These are phyloP conservation scores for Hedychridium roseum DNA, from an alignment of 2,888 invertebrate species.

Conservation along the genomic window DNA sequence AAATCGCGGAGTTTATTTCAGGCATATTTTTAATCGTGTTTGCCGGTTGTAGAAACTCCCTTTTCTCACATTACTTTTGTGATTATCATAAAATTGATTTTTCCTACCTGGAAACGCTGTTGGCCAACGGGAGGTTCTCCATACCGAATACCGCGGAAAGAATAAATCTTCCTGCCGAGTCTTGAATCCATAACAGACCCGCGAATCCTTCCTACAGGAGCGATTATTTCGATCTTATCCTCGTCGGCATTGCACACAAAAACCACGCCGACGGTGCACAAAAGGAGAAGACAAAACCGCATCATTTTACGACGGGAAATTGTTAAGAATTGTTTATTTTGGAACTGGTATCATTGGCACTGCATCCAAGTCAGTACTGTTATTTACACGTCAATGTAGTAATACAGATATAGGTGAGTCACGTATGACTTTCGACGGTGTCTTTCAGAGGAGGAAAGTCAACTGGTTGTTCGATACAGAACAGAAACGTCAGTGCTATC, in stretches of 20 bases:
- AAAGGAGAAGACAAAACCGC: background rate
- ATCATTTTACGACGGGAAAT: conserved; percentile 3
- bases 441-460: background rate
- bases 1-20: too few relatives aligned
- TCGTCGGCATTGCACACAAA: background rate
- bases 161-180: conserved; percentile 37
- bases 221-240: conserved; percentile 13
- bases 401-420: too few relatives aligned
- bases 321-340: background rate
- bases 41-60: background rate
- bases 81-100: background rate
- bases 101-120: conserved; percentile 36
- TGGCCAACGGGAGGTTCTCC: conserved; percentile 36
- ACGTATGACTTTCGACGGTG: background rate
- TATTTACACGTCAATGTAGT: background rate
- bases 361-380: background rate
- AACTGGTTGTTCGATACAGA: background rate
- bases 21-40: too few relatives aligned
- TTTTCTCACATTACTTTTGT: background rate
- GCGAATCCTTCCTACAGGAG: conserved; percentile 35
- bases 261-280: conserved; percentile 1
- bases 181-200: conserved; percentile 35
- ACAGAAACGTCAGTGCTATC: background rate
- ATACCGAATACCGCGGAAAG: conserved; percentile 44
- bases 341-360: background rate